Base-by-base conservation (phyloP, 2,888 invertebrate species). In the Epsilonema sp. region DNA sequence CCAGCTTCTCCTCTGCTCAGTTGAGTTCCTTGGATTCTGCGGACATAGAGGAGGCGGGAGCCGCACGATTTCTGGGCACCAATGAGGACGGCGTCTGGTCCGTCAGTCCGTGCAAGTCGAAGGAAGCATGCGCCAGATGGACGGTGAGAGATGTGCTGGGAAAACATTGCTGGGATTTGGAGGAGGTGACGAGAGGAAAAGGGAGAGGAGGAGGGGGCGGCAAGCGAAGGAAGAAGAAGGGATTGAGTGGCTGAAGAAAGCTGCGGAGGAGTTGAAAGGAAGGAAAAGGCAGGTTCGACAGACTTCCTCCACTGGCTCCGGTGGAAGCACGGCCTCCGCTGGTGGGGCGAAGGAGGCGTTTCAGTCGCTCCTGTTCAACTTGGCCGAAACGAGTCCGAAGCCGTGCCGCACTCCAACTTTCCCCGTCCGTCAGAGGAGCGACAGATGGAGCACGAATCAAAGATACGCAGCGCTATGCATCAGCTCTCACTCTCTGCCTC, bases 131-230 rank as follows among this genome's bases (percentile, higher is more conserved):
- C n/a, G n/a, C n/a, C n/a, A n/a, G n/a, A n/a, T n/a, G n/a, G 22
- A 57, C 56, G 31, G 55, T 52, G 22, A 48, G 60, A 5, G 57
- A 60, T 2, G 52, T 57, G 1, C 55, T 58, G 3, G 59, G 58
- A 2, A 37, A 55, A 22, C 59, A 61, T 39, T 51, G 54, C 23
- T 60, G 58, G 55, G 46, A 51, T 11, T 20, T 58, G 37, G 54
- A 56, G 36, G 53, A 52, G 1, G 49, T 53, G 22, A 43, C 49
- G 3, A 49, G 42, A 1, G 48, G 47, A 21, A 38, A 49, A 36
- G n/a, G 44, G 47, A 23, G 48, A 49, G n/a, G 45, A 49, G n/a
- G 44, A 41, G 8, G n/a, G n/a, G 51, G 55, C 42, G 56, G 53
- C 20, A 54, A 53, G 3, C 51, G 47, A 26, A 57, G 59, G 58